Percentiles rank a stretch among this genome's conserved stretches.
These are phyloP conservation scores for Spea bombifrons DNA, from an alignment of 2,113 vertebrate genomes.

Conservation along the genomic window DNA sequence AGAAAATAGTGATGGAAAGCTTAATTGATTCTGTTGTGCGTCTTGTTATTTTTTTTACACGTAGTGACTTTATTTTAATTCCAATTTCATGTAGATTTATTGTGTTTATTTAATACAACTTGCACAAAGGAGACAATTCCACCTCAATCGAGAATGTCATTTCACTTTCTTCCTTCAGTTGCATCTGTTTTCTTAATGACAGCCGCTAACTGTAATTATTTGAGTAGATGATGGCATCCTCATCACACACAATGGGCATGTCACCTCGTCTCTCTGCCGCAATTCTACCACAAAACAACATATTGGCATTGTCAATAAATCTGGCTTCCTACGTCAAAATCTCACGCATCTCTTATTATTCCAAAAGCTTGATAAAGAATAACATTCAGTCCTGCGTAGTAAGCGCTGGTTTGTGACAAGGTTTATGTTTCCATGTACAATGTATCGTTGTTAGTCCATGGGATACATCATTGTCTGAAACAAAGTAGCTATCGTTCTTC, in stretches of 20 bases:
- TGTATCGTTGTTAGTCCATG: not conserved
- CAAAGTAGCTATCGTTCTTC: not conserved
- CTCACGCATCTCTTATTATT: not conserved
- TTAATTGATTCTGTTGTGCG: no score
- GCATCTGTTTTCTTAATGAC: not conserved
- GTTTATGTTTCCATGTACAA: not conserved
- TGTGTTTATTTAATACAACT: not conserved
- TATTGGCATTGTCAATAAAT: not conserved
- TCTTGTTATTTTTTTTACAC: no score
- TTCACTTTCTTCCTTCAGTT: not conserved
- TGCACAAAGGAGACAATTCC: not conserved
- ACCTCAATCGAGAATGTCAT: not conserved
- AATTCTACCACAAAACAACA: not conserved
- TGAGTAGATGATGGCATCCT: not conserved
- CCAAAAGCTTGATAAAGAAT: not conserved
- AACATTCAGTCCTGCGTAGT: not conserved
- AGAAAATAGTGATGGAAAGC: no score
- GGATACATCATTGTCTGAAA: not conserved
- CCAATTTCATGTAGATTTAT: not conserved
- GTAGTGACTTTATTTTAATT: no score
- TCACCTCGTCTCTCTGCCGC: not conserved
- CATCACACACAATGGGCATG: not conserved
- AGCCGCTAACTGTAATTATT: not conserved
- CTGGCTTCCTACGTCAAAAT: not conserved
- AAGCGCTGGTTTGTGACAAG: not conserved